Conservation (phyloP, 2,797 vertebrate species). For the Bradypus variegatus region DNA sequence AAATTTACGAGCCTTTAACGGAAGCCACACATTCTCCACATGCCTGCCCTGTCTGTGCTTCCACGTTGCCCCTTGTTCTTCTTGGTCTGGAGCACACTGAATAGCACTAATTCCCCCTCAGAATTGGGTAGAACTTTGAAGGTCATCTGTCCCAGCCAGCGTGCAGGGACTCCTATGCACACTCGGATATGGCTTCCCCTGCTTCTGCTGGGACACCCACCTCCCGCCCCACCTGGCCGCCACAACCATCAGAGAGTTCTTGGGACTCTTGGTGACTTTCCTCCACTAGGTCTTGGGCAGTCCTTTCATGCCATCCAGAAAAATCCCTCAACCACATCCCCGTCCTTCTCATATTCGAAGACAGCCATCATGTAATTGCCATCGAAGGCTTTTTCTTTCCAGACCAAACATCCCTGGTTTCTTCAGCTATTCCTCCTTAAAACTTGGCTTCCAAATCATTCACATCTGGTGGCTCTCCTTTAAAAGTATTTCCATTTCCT, state of each 20-base stretch:
- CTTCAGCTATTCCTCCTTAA: constrained; percentile 18
- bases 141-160: not conserved
- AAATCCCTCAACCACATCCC: not conserved
- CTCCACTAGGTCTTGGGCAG: not conserved
- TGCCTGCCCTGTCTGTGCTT: not conserved
- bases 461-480: not conserved
- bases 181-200: not conserved
- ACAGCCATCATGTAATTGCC: not conserved
- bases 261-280: not conserved
- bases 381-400: not conserved
- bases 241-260: not conserved
- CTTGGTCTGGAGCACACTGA: not conserved
- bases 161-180: not conserved
- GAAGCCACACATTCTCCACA: not conserved
- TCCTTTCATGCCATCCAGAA: constrained; percentile 32
- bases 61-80: not conserved
- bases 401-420: not conserved
- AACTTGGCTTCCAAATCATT: constrained; percentile 20
- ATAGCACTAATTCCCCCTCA: not conserved
- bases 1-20: not conserved
- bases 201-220: not conserved
- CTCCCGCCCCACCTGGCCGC: not conserved
- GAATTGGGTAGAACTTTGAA: not conserved
- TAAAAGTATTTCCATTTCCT: constrained; percentile 28
- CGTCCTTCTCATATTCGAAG: not conserved